A percentile compares a stretch with the other conserved stretches of the same genome.
phyloP scores from a whole-genome alignment of 2,113 vertebrate genomes.

The Macrotis lagotis region DNA sequence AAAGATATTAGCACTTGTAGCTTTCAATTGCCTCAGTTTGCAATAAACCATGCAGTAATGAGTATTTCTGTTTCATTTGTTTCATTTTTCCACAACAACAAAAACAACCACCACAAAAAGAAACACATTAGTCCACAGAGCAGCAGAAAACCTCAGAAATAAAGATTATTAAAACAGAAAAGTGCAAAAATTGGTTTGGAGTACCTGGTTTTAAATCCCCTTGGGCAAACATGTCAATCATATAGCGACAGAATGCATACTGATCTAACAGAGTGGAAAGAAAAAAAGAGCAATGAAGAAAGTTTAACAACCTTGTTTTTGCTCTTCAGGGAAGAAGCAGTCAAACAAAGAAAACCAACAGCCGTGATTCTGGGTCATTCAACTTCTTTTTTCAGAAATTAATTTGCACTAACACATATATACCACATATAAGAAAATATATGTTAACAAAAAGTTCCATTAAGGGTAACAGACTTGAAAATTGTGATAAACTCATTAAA shows the following conservation, averaged over 20 bases:
- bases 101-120: slow-evolving; percentile 47
- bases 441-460: background rate
- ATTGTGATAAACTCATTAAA: background rate
- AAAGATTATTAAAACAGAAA: slow-evolving; percentile 79
- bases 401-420: slow-evolving; percentile 38
- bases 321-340: slow-evolving; percentile 48
- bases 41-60: slow-evolving; percentile 79
- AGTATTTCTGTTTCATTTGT: slow-evolving; percentile 80
- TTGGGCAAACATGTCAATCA: slow-evolving; percentile 91
- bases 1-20: slow-evolving; percentile 69
- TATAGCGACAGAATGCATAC: slow-evolving; percentile 91
- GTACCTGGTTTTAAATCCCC: slow-evolving; percentile 89
- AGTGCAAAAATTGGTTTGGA: slow-evolving; percentile 76
- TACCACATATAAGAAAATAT: background rate
- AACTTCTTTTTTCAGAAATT: slow-evolving; percentile 34
- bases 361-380: slow-evolving; percentile 26
- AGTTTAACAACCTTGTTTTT: slow-evolving; percentile 48
- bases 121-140: slow-evolving; percentile 75
- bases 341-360: slow-evolving; percentile 47
- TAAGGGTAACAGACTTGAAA: slow-evolving; percentile 18
- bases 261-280: slow-evolving; percentile 88
- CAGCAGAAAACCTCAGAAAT: slow-evolving; percentile 76
- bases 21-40: slow-evolving; percentile 59
- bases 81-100: slow-evolving; percentile 71
- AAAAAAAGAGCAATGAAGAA: slow-evolving; percentile 80